A percentile compares a stretch with the other conserved stretches of the same genome.
Evolutionary conservation across 2,113 vertebrate species (phyloP).

Genomic region (Brienomyrus brachyistius): DNA sequence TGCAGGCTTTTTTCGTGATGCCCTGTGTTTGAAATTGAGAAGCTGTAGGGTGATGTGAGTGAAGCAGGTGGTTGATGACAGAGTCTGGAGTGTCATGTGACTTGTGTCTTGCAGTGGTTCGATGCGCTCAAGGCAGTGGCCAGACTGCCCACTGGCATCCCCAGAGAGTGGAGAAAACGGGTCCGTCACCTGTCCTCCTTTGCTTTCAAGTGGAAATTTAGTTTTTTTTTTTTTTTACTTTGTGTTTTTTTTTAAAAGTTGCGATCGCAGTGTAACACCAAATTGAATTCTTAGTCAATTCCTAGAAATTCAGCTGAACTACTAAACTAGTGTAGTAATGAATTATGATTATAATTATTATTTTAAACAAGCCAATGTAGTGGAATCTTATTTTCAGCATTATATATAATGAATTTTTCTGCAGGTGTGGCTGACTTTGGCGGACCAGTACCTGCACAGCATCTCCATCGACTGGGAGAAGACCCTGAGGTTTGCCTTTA

Average conservation of each 20-base stretch:
- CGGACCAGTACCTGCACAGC: constrained; percentile 90
- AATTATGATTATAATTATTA: neutral
- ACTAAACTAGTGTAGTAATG: neutral
- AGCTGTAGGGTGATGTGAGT: neutral
- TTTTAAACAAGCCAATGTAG: too few relatives aligned
- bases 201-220: neutral
- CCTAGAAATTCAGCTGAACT: neutral
- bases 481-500: constrained; percentile 94
- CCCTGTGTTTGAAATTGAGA: neutral
- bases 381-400: neutral
- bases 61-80: neutral
- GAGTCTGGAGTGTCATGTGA: constrained; percentile 10
- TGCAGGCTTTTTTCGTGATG: neutral
- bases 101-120: constrained; percentile 74
- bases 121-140: constrained; percentile 95
- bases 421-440: constrained; percentile 93
- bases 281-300: neutral
- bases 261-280: neutral
- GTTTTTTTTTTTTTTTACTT: neutral
- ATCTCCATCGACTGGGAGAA: constrained; percentile 99
- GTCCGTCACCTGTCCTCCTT: constrained; percentile 46
- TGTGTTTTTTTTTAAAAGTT: neutral
- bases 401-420: constrained; percentile 13
- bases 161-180: constrained; percentile 93
- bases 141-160: constrained; percentile 84